phyloP scores from a whole-genome alignment of 2,888 invertebrate genomes.

The Campoplex capitator region DNA sequence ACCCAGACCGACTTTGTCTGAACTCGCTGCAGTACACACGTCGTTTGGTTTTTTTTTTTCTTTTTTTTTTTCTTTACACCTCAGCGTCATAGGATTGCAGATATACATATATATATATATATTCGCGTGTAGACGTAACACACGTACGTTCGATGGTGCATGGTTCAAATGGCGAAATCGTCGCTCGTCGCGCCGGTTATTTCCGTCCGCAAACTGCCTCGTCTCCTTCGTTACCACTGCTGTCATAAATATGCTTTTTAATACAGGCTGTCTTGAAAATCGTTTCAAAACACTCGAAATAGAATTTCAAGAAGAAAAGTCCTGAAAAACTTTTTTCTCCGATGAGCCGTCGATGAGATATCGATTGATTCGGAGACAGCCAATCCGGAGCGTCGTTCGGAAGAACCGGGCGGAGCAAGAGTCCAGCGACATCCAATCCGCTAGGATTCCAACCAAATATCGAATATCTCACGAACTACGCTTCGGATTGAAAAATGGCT shows the following conservation, averaged over 20 bases:
- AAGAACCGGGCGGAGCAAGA: not conserved
- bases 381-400: not conserved
- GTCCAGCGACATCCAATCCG: not conserved
- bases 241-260: no score
- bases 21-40: slow-evolving; percentile 24
- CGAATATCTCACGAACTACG: not conserved
- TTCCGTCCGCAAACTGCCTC: slow-evolving; percentile 49
- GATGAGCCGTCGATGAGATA: not conserved
- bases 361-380: not conserved
- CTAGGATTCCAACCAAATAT: not conserved
- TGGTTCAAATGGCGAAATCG: slow-evolving; percentile 46
- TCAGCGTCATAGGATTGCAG: slow-evolving; percentile 1
- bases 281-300: not conserved
- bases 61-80: slow-evolving; percentile 21
- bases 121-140: not conserved
- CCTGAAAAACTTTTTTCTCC: not conserved
- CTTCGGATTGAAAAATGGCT: not conserved
- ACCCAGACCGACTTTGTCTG: slow-evolving; percentile 62
- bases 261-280: no score
- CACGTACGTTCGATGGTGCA: not conserved
- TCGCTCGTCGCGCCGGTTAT: slow-evolving; percentile 44
- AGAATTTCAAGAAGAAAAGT: not conserved
- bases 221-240: not conserved
- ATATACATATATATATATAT: not conserved
- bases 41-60: no score